A percentile compares a stretch with the other conserved stretches of the same genome.
Evolutionary conservation across 2,888 invertebrate species (phyloP).

Genomic region (Platycnemis pennipes): DNA sequence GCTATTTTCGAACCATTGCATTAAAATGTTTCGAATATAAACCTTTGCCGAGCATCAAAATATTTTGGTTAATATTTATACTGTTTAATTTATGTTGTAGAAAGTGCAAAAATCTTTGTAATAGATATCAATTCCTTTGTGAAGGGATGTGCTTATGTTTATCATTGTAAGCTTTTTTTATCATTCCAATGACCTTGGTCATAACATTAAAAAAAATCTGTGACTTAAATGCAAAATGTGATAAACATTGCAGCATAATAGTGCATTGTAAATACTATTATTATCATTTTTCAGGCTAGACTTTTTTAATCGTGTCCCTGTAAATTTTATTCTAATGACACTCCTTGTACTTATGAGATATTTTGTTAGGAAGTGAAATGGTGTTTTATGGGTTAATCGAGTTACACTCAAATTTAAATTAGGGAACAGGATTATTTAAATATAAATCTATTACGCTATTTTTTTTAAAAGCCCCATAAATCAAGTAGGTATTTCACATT

Average conservation of each 20-base stretch:
- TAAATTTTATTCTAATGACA: not conserved
- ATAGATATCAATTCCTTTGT: not conserved
- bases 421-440: not conserved
- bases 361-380: not conserved
- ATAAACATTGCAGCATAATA: slow-evolving; percentile 45
- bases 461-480: not conserved
- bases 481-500: not conserved
- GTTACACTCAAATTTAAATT: slow-evolving; percentile 1
- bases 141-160: not conserved
- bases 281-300: not conserved
- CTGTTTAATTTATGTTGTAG: not conserved
- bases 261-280: slow-evolving; percentile 14
- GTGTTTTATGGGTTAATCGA: not conserved
- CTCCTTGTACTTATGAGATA: slow-evolving; percentile 18
- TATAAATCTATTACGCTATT: not conserved
- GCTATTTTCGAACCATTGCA: not conserved
- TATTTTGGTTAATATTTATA: slow-evolving; percentile 25
- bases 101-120: not conserved
- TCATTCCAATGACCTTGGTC: not conserved
- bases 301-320: not conserved
- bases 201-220: not conserved
- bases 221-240: slow-evolving; percentile 38
- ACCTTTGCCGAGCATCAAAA: not conserved
- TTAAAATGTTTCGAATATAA: slow-evolving; percentile 9
- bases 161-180: not conserved